Evolutionary conservation across 1,140 invertebrate genomes (phyloP), one percentile per base, ranked within the genome.

Genomic region (Heliothis subflexa): DNA sequence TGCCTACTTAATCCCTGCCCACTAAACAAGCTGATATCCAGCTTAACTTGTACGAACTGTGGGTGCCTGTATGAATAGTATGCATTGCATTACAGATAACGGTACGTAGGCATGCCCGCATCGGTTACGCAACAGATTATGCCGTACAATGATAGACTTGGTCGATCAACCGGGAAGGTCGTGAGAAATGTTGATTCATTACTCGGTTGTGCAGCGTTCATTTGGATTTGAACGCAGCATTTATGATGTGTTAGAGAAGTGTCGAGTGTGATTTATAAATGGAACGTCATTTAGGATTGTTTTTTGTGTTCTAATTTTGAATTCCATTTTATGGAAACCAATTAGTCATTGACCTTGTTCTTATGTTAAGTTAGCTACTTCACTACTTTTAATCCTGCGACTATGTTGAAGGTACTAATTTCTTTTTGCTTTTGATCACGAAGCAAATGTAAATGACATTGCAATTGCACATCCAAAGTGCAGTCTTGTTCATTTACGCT

Each of bases 71-170:
- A 70, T 70, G 66, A 74, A 80, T 68, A 68, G 71, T 76, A 73
- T 59, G 61, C 79, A 64, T 78, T 64, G 68, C 66, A 79, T 79
- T 71, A 50, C 21, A 79, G 78, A 86, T 91, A 91, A 91, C 89
- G 87, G 89, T 86, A 78, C 70, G 85, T 72, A 68, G 72, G 78
- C 66, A 78, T 70, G 82, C 82, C 83, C 78, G 85, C 79, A 83
- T 87, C 50, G 54, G 68, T 77, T 81, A 81, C 76, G 75, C 68
- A 81, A 81, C 75, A 33, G 57, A 72, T 79, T 68, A 66, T 75
- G 64, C 78, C 33, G 33, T 33, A 57, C 62, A 50, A 50, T 81
- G 52, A 78, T 75, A 70, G 78, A 79, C 33, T 72, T 78, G 72
- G 45, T 14, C 77, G 77, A 81, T 81, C 80, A 75, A 76, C 64